phyloP scores from a whole-genome alignment of 2,797 vertebrate genomes.

The Heterohyrax brucei region DNA sequence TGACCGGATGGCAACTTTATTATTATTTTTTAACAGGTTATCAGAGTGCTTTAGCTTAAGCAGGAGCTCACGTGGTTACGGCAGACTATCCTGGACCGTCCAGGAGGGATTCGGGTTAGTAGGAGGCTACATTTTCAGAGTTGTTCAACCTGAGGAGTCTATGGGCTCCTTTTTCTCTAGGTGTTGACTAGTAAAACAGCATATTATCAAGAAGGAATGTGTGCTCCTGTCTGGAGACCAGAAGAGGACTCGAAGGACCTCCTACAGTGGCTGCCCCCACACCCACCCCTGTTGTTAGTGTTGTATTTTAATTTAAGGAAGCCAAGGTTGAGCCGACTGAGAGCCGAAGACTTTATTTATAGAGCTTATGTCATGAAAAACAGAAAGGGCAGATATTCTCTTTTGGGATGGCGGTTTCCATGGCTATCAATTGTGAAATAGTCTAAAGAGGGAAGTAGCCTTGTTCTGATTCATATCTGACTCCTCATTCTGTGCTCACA shows the following conservation, averaged over 20 bases:
- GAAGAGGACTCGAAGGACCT: neutral
- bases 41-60: neutral
- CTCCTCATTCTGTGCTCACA: constrained; percentile 23
- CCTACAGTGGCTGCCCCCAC: neutral
- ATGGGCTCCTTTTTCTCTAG: neutral
- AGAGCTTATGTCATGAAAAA: constrained; percentile 41
- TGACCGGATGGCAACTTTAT: too few relatives aligned
- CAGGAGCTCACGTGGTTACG: neutral
- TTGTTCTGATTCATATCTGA: constrained; percentile 55
- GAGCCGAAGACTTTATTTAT: constrained; percentile 36
- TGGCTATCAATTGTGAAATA: constrained; percentile 60
- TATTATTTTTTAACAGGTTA: too few relatives aligned
- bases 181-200: neutral
- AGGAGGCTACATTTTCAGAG: neutral
- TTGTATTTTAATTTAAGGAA: constrained; percentile 47
- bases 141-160: neutral
- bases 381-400: constrained; percentile 43
- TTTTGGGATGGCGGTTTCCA: constrained; percentile 49
- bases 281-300: neutral
- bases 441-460: constrained; percentile 58
- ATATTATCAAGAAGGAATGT: neutral
- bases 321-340: constrained; percentile 1
- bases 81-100: neutral
- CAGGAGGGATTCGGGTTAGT: neutral
- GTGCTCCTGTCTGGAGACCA: neutral